Evolutionary conservation across 2,113 vertebrate species (phyloP), one percentile per base, ranked within the genome.

Genomic region (Epinephelus fuscoguttatus): DNA sequence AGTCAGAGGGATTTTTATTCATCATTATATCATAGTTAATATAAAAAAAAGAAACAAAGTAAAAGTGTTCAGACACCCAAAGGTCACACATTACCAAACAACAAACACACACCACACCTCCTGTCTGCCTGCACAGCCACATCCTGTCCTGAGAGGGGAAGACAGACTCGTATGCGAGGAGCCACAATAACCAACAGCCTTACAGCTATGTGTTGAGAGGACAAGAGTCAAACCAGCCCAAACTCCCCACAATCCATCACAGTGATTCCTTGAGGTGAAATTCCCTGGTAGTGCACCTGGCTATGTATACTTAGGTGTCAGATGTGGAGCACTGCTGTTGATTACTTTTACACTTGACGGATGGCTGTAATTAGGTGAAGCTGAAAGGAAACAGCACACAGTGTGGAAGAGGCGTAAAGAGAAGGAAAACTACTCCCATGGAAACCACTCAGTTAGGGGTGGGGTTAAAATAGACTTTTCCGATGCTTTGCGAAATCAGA

Each of bases 281-380:
- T 40, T 75, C 23, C 19, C 33, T 50, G 73, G 33, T 61, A 53
- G 64, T 3, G 45, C 40, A 78, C 37, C 50, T 64, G 57, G n/a
- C 59, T 21, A 37, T 74, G 62, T 70, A 42, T 67, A 57, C 76
- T 50, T 5, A 61, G 33, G 66, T 62, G 78, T 63, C 17, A 13
- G n/a, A 63, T 30, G 45, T 53, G 53, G 23, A 81, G 27, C 10
- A 0, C 63, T 56, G 73, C 37, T 2, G 1, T 27, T 40, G 50
- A 77, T 75, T 82, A 64, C 42, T 78, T 53, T 50, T 21, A 70
- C 50, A 66, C 69, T 53, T 70, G 75, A 82, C 1, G 1, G 66
- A 87, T 56, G 72, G 50, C 49, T 76, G 62, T 69, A 52, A 68
- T 82, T 71, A 87, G 59, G 42, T 60, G 64, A 75, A 15, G 30